Conservation (phyloP, 2,797 vertebrate species). For the Pseudochromis fuscus region DNA sequence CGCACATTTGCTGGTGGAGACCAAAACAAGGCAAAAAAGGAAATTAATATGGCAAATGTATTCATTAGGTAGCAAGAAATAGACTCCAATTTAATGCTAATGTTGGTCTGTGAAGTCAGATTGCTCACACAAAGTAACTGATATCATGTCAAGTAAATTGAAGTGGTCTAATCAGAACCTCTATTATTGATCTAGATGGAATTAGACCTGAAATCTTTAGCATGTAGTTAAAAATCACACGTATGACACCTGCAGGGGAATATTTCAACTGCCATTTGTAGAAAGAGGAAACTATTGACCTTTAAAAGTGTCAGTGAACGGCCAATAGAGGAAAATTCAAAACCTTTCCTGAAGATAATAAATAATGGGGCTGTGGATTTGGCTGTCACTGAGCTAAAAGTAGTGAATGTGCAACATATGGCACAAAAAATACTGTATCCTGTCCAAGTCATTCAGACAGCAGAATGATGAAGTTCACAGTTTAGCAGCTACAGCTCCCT, state of each 20-base stretch:
- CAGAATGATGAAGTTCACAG: slow-evolving; percentile 20
- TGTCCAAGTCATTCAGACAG: slow-evolving; percentile 23
- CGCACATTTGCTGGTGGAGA: background rate
- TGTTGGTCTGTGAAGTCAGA: background rate
- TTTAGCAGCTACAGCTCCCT: slow-evolving; percentile 10
- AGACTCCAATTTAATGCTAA: background rate
- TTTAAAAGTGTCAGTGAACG: background rate
- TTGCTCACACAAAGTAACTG: too few species aligned
- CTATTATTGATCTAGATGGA: background rate
- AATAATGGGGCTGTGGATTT: slow-evolving; percentile 9
- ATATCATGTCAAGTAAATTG: too few species aligned
- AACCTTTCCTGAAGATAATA: slow-evolving; percentile 1
- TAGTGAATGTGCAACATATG: background rate
- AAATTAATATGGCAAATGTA: too few species aligned
- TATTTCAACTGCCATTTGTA: background rate
- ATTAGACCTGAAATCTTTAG: background rate
- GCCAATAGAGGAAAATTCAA: slow-evolving; percentile 9
- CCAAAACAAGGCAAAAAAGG: background rate
- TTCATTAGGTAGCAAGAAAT: background rate
- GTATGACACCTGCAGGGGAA: background rate
- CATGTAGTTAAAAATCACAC: background rate
- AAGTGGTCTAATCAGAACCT: too few species aligned
- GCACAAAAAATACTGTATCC: background rate
- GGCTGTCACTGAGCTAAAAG: slow-evolving; percentile 1
- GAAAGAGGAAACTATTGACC: background rate